Percentiles rank a stretch among this genome's conserved stretches.
Evolutionary conservation across 2,888 invertebrate genomes (phyloP).

Genomic region (Hypsopygia costalis): DNA sequence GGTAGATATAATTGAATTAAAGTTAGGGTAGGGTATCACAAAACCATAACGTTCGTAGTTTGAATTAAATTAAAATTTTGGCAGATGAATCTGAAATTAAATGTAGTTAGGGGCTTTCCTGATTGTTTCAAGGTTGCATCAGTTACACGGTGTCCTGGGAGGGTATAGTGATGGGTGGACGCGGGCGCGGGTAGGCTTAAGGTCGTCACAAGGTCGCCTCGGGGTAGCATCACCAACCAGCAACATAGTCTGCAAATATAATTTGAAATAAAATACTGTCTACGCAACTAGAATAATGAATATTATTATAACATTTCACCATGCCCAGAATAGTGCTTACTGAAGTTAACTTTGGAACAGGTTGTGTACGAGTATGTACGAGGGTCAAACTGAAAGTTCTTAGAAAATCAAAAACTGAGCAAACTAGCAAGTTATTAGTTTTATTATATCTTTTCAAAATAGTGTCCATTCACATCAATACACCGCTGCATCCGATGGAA

Average conservation of each 20-base stretch:
- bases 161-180: slow-evolving; percentile 30
- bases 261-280: slow-evolving; percentile 19
- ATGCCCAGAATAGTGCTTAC: too few relatives aligned
- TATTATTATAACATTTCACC: too few relatives aligned
- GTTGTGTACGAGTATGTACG: too few relatives aligned
- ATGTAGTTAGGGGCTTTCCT: slow-evolving; percentile 44
- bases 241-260: slow-evolving; percentile 43
- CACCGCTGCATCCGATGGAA: too few relatives aligned
- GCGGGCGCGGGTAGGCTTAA: slow-evolving; percentile 30
- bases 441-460: too few relatives aligned
- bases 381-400: too few relatives aligned
- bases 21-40: slow-evolving; percentile 2
- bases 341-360: too few relatives aligned
- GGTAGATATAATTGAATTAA: slow-evolving; percentile 4
- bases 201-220: slow-evolving; percentile 58
- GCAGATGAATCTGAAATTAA: slow-evolving; percentile 35
- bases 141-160: slow-evolving; percentile 51
- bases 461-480: too few relatives aligned
- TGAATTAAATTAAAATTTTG: slow-evolving; percentile 34
- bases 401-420: too few relatives aligned
- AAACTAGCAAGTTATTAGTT: too few relatives aligned
- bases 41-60: slow-evolving; percentile 15
- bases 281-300: slow-evolving; percentile 4
- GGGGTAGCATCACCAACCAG: slow-evolving; percentile 41
- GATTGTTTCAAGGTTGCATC: slow-evolving; percentile 54